Evolutionary conservation across 2,888 invertebrate genomes (phyloP).

Genomic region (Caradrina clavipalpis): DNA sequence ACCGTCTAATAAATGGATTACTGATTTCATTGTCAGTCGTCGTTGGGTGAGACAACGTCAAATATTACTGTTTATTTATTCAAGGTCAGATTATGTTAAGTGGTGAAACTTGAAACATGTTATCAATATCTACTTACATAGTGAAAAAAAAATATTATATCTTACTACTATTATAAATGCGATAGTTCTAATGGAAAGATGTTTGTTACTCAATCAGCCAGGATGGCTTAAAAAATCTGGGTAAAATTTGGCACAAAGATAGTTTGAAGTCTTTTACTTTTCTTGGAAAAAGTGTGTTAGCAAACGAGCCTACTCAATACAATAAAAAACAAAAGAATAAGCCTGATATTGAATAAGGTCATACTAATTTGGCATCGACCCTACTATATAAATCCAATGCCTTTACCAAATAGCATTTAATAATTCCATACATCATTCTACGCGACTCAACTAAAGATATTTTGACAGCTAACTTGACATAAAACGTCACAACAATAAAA

Average conservation of each 20-base stretch:
- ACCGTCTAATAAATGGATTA: constrained; percentile 64
- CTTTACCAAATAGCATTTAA: no score
- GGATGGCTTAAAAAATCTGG: no score
- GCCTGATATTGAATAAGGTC: constrained; percentile 20
- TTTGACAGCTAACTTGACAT: background rate
- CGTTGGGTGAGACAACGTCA: constrained; percentile 1
- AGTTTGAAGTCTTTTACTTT: no score
- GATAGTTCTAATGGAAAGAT: no score
- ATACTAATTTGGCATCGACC: constrained; percentile 2
- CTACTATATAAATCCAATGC: background rate
- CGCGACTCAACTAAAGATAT: background rate
- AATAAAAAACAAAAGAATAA: constrained; percentile 12
- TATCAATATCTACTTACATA: no score
- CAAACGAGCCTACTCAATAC: background rate
- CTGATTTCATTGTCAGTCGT: constrained; percentile 49
- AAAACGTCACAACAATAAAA: constrained; percentile 4
- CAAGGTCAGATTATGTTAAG: background rate
- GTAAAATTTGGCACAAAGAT: no score
- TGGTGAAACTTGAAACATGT: background rate
- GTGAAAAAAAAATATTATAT: no score
- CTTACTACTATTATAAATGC: no score
- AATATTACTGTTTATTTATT: background rate
- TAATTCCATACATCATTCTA: no score
- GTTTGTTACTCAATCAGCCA: no score
- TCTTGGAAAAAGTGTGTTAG: background rate